Percentiles rank a stretch among this genome's conserved stretches.
These are phyloP conservation scores for Anguilla marmorata DNA, from an alignment of 2,797 vertebrate species.

Conservation along the genomic window DNA sequence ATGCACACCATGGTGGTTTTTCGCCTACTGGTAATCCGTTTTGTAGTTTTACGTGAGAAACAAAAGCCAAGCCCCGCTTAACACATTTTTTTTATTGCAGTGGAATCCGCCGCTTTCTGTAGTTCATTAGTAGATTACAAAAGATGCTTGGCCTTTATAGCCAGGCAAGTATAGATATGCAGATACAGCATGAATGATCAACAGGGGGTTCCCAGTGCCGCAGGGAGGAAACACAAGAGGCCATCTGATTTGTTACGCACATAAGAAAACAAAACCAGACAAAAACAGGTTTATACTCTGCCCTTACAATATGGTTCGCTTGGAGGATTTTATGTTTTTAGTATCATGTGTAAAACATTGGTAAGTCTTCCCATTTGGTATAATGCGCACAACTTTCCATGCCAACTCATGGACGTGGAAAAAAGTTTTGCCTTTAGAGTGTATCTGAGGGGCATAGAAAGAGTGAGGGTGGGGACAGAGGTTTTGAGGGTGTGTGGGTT, in stretches of 20 bases:
- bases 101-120: not conserved
- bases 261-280: conserved; percentile 5
- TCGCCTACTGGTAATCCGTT: conserved; percentile 16
- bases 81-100: conserved; percentile 8
- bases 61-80: not conserved
- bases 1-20: not conserved
- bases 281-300: conserved; percentile 17
- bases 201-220: conserved; percentile 7
- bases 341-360: not conserved
- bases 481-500: not conserved
- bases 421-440: conserved; percentile 1
- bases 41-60: not conserved
- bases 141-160: conserved; percentile 20
- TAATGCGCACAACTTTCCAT: not conserved
- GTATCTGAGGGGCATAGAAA: conserved; percentile 1
- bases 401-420: not conserved
- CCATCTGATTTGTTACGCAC: conserved; percentile 29
- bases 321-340: not conserved
- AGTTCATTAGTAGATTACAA: conserved; percentile 22
- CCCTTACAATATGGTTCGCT: not conserved
- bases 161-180: conserved; percentile 2
- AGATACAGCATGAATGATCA: conserved; percentile 16
- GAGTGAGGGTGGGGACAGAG: not conserved
- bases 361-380: conserved; percentile 10
- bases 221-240: conserved; percentile 16